Base-by-base conservation (phyloP, 2,888 invertebrate species). In the Nemotelus nigrinus region DNA sequence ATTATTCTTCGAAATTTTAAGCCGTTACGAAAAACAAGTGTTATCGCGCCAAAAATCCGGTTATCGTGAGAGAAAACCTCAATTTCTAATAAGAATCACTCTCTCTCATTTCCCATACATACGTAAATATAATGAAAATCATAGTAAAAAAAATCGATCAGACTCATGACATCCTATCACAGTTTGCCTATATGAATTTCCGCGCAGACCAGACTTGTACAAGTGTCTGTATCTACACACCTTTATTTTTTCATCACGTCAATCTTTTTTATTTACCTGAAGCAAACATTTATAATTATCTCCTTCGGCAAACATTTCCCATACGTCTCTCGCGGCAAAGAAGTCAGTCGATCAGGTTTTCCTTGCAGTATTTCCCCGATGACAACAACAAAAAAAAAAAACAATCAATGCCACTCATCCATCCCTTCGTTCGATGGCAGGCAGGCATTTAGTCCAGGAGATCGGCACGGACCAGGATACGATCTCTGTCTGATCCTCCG, bases 181-280 rank as follows among this genome's bases (percentile, higher is more conserved):
- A 25, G 25, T 25, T 25, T 25, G 25, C 25, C 25, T 25, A 25
- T 25, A 25, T 25, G 25, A 25, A 25, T 25, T 25, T 25, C 25
- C 25, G 25, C 25, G 25, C 25, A 25, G 0, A 25, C 25, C 50
- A 48, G 47, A 8, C 44, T 25, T 68, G 50, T 68, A 48, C 67
- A 68, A 68, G 67, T 68, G 67, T 68, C 50, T 68, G 50, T 68
- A 48, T 50, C 67, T 68, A 47, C 67, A 68, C 67, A 25, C 25
- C 48, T 60, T 48, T 68, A 44, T 45, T 25, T 25, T 48, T 48
- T 47, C 50, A 48, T 25, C 25, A 25, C 39, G 44, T 57, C 57
- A 25, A 43, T 60, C 60, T 7, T 3, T 25, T 5, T 5, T 60
- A 60, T 68, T 68, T 48, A 68, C 67, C 67, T 48, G 48, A 48